Conservation (phyloP, 2,797 vertebrate genomes). For the Coilia nasus region DNA sequence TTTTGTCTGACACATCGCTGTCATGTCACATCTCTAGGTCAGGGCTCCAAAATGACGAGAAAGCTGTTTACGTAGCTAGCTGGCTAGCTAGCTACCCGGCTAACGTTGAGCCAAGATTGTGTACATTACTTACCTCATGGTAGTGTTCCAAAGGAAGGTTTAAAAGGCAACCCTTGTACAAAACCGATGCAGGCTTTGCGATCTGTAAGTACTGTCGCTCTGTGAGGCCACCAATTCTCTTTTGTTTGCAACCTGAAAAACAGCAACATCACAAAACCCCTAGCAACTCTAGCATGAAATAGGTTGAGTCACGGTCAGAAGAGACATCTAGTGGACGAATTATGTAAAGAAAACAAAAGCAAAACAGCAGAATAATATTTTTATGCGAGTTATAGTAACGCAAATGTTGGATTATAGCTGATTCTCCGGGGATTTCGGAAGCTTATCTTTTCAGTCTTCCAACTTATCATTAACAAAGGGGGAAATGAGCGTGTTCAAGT, state of each 20-base stretch:
- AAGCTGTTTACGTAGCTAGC: background rate
- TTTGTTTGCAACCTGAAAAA: slow-evolving; percentile 16
- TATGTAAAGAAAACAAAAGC: background rate
- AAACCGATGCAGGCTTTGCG: background rate
- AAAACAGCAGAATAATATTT: background rate
- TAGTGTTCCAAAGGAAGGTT: background rate
- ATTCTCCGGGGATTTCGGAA: background rate
- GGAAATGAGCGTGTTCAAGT: background rate
- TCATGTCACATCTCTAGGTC: background rate
- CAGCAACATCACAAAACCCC: background rate
- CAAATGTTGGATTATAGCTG: background rate
- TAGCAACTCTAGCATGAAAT: slow-evolving; percentile 12
- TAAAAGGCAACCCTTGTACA: background rate
- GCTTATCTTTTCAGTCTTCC: background rate
- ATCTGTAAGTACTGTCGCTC: background rate
- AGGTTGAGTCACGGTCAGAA: slow-evolving; percentile 10
- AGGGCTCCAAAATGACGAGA: background rate
- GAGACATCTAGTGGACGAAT: slow-evolving; percentile 25
- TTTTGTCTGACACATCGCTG: background rate
- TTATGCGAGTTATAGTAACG: background rate
- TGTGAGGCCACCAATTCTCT: background rate
- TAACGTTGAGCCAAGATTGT: background rate
- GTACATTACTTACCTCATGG: background rate
- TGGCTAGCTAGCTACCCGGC: background rate
- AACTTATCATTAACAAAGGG: background rate